A percentile compares a stretch with the other conserved stretches of the same genome.
Conservation (phyloP, 1,140 invertebrate species). For the Periplaneta americana region DNA sequence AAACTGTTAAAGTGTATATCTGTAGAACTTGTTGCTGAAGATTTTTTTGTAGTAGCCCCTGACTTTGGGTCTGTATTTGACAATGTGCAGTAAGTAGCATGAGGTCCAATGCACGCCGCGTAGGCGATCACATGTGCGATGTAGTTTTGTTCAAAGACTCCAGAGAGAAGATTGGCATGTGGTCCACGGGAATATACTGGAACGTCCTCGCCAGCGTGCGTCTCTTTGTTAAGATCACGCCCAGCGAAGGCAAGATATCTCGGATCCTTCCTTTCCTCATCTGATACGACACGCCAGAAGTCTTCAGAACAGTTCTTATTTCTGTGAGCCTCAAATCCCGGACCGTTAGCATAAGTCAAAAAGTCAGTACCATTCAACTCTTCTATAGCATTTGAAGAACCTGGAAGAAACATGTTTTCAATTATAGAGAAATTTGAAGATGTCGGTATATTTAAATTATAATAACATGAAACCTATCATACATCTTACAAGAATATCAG, state of each 20-base stretch:
- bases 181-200: slow-evolving; percentile 48
- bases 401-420: too few species aligned
- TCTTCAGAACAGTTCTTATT: not conserved
- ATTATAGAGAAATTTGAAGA: too few species aligned
- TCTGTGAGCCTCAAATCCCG: not conserved
- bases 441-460: too few species aligned
- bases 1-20: too few species aligned
- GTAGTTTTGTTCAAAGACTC: slow-evolving; percentile 73
- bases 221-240: slow-evolving; percentile 40
- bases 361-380: slow-evolving; percentile 20
- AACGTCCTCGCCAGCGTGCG: slow-evolving; percentile 54
- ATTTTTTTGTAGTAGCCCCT: too few species aligned
- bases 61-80: too few species aligned
- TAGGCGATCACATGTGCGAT: slow-evolving; percentile 71
- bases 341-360: not conserved
- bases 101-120: slow-evolving; percentile 50
- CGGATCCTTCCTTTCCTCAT: slow-evolving; percentile 24
- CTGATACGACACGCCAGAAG: not conserved
- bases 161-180: slow-evolving; percentile 63
- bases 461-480: too few species aligned
- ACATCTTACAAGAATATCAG: too few species aligned
- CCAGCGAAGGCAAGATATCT: slow-evolving; percentile 36
- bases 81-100: not conserved
- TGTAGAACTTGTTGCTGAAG: too few species aligned
- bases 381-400: not conserved